Evolutionary conservation across 2,113 vertebrate genomes (phyloP).

Genomic region (Rhodinocichla rosea): DNA sequence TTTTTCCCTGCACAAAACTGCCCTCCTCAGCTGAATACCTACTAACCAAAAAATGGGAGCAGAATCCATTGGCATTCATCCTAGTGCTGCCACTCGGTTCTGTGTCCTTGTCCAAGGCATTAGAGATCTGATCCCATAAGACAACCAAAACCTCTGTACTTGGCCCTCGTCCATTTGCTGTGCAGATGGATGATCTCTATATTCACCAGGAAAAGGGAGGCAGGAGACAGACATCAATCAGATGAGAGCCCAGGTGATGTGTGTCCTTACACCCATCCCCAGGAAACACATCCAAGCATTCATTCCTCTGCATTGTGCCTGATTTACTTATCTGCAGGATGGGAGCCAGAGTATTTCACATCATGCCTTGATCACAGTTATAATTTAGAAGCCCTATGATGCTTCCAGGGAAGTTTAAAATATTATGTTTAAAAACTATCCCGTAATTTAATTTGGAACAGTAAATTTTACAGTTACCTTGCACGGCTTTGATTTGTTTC

Average conservation of each 20-base stretch:
- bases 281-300: neutral
- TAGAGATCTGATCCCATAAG: neutral
- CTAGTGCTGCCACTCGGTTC: fast-evolving
- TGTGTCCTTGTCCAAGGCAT: neutral
- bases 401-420: neutral
- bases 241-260: neutral
- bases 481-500: neutral
- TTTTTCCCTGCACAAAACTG: neutral
- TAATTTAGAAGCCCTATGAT: neutral
- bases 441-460: neutral
- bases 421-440: neutral
- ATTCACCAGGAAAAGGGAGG: neutral
- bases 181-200: neutral
- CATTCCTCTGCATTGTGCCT: neutral
- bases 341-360: neutral
- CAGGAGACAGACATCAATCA: neutral
- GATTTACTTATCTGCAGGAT: neutral
- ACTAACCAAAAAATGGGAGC: neutral
- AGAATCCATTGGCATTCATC: neutral
- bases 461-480: neutral
- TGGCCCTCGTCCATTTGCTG: neutral
- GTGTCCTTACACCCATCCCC: neutral
- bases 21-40: neutral
- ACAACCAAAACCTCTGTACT: neutral
- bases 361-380: neutral